phyloP scores from a whole-genome alignment of 2,888 invertebrate species.

The Beris chalybata region DNA sequence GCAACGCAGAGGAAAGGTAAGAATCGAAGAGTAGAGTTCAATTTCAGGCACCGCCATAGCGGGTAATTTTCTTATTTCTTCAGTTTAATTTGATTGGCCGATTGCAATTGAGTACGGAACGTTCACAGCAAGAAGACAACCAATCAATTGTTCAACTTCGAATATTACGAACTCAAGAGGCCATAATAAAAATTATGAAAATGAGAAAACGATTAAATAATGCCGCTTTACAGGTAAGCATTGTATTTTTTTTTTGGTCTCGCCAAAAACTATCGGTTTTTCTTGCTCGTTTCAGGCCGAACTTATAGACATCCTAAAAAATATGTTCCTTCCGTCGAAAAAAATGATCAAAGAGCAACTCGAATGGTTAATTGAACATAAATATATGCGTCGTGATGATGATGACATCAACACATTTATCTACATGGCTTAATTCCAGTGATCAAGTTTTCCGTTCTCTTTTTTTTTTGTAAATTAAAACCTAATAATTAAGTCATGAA shows the following conservation, averaged over 20 bases:
- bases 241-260: background rate
- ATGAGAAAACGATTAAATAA: slow-evolving; percentile 95
- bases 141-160: slow-evolving; percentile 97
- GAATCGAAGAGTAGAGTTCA: background rate
- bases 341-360: slow-evolving; percentile 99
- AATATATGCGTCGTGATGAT: slow-evolving; percentile 95
- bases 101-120: slow-evolving; percentile 91
- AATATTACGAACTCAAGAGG: slow-evolving; percentile 92
- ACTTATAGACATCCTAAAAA: slow-evolving; percentile 95
- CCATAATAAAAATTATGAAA: slow-evolving; percentile 98
- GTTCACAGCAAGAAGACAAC: slow-evolving; percentile 95
- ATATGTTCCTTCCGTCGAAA: slow-evolving; percentile 98
- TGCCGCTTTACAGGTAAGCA: slow-evolving; percentile 80
- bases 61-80: slow-evolving; percentile 29
- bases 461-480: slow-evolving; percentile 10
- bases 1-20: slow-evolving; percentile 87
- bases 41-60: background rate
- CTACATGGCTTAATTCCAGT: slow-evolving; percentile 78
- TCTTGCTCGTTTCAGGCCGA: slow-evolving; percentile 66
- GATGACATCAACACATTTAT: slow-evolving; percentile 97
- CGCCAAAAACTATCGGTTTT: background rate
- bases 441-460: background rate
- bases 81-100: slow-evolving; percentile 92
- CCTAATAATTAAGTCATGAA: no score
- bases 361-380: slow-evolving; percentile 99